Base-by-base conservation (phyloP, 2,888 invertebrate species). In the Camptogramma bilineatum region DNA sequence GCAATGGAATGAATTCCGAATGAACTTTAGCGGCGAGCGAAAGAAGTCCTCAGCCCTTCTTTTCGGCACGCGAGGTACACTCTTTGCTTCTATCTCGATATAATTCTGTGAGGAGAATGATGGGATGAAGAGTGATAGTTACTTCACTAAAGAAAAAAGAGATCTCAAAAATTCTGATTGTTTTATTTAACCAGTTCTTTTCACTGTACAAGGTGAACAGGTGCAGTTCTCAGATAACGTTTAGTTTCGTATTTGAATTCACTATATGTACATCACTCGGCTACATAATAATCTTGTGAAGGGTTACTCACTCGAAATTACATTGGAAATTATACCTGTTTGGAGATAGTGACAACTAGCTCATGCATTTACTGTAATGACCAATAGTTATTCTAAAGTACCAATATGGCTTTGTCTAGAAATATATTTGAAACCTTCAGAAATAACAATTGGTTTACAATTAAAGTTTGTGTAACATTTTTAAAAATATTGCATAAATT, bases 81-180 rank as follows among this genome's bases (percentile, higher is more conserved):
- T n/a, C n/a, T n/a, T n/a, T n/a, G n/a, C n/a, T n/a, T n/a, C n/a
- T n/a, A n/a, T n/a, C n/a, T n/a, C n/a, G n/a, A n/a, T n/a, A n/a
- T n/a, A n/a, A n/a, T n/a, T n/a, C n/a, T n/a, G n/a, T n/a, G n/a
- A n/a, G n/a, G n/a, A n/a, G n/a, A n/a, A n/a, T n/a, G n/a, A n/a
- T n/a, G n/a, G n/a, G 1, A 13, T 13, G 39, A 5, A 42, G 42
- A 16, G 7, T 7, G 5, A 47, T 39, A 48, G 10, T 7, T 18
- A 39, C 52, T 47, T 44, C 4, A 50, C 16, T 76, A 71, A 63
- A 75, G 83, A 85, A 83, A 81, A 81, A 80, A 78, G 70, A 76
- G 81, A 71, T 78, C 85, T 85, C 86, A 87, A 84, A 91, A 91
- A 90, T 82, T 87, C 84, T 85, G 88, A 89, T 90, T 88, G 78